Percentiles rank a stretch among this genome's conserved stretches.
These are phyloP conservation scores for Sciurus carolinensis DNA, from an alignment of 2,797 vertebrate genomes.

Conservation along the genomic window DNA sequence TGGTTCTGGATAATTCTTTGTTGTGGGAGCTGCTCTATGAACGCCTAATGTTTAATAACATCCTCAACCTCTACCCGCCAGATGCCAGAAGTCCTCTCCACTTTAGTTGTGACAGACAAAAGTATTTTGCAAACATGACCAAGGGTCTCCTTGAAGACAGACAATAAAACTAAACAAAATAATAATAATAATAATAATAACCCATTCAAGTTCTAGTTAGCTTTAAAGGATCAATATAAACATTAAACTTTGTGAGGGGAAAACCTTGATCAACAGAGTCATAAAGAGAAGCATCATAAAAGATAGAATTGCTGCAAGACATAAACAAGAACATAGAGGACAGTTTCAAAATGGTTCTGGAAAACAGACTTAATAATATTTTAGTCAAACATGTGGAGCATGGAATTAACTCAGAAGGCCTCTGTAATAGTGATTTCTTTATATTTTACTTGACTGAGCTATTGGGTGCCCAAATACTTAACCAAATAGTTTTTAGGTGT, in stretches of 20 bases:
- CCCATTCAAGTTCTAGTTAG: background rate
- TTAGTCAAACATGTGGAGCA: background rate
- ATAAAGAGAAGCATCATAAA: background rate
- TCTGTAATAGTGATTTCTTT: background rate
- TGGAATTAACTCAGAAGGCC: background rate
- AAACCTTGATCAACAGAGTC: background rate
- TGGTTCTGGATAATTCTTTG: background rate
- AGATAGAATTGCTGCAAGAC: background rate
- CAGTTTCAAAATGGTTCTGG: background rate
- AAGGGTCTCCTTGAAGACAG: background rate
- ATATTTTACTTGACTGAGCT: background rate
- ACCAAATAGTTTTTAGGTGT: background rate
- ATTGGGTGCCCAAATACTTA: background rate
- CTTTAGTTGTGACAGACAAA: background rate
- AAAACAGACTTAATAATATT: background rate
- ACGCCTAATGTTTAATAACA: background rate
- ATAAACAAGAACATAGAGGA: background rate
- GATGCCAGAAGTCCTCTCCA: background rate
- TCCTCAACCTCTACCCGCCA: background rate
- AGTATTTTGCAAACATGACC: background rate
- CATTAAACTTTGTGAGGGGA: background rate
- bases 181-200: background rate
- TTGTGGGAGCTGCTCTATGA: background rate
- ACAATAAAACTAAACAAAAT: background rate
- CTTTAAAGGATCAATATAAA: slow-evolving; percentile 51